Percentiles rank a stretch among this genome's conserved stretches.
Evolutionary conservation across 2,888 invertebrate genomes (phyloP).

Genomic region (Pseudeuparius sepicola): DNA sequence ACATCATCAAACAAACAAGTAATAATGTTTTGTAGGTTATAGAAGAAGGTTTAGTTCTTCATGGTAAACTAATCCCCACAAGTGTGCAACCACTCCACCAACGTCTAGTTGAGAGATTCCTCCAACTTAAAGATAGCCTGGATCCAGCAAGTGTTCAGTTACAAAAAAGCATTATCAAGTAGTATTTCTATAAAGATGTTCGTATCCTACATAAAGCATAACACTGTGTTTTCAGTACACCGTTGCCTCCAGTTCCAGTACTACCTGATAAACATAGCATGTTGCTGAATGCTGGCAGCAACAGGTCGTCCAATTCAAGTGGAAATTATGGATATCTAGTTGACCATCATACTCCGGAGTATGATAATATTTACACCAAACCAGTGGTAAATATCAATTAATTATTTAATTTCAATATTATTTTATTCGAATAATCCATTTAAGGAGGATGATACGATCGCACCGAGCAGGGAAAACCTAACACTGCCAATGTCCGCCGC

Average conservation of each 20-base stretch:
- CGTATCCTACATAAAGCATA: too few relatives aligned
- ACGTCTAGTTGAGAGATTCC: conserved; percentile 78
- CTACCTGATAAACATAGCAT: conserved; percentile 46
- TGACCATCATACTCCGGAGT: conserved; percentile 37
- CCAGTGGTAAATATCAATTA: conserved; percentile 58
- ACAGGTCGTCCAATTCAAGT: conserved; percentile 38
- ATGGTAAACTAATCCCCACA: conserved; percentile 75
- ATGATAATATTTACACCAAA: conserved; percentile 59
- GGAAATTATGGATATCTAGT: conserved; percentile 45
- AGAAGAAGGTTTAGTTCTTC: conserved; percentile 74
- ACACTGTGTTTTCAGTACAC: conserved; percentile 62
- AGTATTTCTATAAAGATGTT: too few relatives aligned
- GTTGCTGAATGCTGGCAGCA: conserved; percentile 32
- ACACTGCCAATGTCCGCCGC: conserved; percentile 35
- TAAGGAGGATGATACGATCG: conserved; percentile 29
- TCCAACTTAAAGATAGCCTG: conserved; percentile 69
- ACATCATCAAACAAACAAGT: too few relatives aligned
- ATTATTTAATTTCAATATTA: too few relatives aligned
- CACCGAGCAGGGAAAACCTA: conserved; percentile 35
- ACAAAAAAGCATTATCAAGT: conserved; percentile 75
- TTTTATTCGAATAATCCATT: too few relatives aligned
- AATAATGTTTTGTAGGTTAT: conserved; percentile 47
- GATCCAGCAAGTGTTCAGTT: conserved; percentile 60
- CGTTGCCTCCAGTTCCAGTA: conserved; percentile 68
- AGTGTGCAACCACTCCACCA: conserved; percentile 88